phyloP scores from a whole-genome alignment of 2,888 invertebrate genomes.

The Busseola fusca region DNA sequence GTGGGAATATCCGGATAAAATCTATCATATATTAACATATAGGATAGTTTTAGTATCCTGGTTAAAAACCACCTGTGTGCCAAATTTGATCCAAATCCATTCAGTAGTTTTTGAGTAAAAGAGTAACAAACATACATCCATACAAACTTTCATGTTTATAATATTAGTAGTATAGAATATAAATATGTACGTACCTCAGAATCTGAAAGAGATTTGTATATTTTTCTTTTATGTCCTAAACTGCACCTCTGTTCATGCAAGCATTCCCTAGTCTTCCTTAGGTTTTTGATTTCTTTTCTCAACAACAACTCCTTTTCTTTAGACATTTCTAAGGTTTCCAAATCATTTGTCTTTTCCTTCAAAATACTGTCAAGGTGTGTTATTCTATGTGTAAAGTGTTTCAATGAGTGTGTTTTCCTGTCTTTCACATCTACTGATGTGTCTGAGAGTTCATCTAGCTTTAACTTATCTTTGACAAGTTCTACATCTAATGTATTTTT shows the following conservation, averaged over 20 bases:
- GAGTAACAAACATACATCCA: too few relatives aligned
- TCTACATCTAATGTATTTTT: slow-evolving; percentile 92
- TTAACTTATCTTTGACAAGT: slow-evolving; percentile 87
- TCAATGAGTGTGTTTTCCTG: slow-evolving; percentile 88
- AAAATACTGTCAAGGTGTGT: slow-evolving; percentile 91
- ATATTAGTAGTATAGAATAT: too few relatives aligned
- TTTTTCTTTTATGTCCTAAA: slow-evolving; percentile 92
- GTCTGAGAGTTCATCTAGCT: slow-evolving; percentile 86
- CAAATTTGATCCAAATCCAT: too few relatives aligned
- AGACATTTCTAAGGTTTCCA: slow-evolving; percentile 89
- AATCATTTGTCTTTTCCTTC: slow-evolving; percentile 91
- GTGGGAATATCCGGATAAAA: too few relatives aligned
- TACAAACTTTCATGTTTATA: too few relatives aligned
- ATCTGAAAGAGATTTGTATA: slow-evolving; percentile 92
- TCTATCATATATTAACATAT: too few relatives aligned
- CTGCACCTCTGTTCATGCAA: slow-evolving; percentile 93
- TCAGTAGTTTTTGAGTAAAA: too few relatives aligned
- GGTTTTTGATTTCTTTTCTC: slow-evolving; percentile 94
- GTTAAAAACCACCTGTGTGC: too few relatives aligned
- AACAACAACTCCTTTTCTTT: slow-evolving; percentile 91
- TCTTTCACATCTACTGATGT: slow-evolving; percentile 88
- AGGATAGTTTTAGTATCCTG: too few relatives aligned
- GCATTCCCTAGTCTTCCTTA: slow-evolving; percentile 93
- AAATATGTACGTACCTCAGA: slow-evolving; percentile 85
- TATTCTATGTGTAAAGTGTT: slow-evolving; percentile 91